Conservation (phyloP, 2,797 vertebrate genomes). For the Lacerta viridis region DNA sequence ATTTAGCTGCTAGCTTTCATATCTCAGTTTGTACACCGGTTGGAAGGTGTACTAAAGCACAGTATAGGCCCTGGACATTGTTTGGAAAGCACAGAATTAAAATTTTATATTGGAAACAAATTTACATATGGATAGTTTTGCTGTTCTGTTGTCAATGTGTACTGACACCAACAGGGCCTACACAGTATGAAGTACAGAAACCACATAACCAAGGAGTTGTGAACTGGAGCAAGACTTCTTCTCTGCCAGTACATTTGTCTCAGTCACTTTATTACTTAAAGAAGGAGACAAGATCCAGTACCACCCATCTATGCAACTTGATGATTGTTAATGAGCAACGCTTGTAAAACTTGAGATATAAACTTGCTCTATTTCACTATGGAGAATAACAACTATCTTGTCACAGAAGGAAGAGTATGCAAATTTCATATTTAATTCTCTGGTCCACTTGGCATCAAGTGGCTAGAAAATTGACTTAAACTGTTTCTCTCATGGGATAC, state of each 20-base stretch:
- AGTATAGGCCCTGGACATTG: conserved; percentile 30
- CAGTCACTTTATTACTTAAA: conserved; percentile 17
- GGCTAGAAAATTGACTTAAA: conserved; percentile 17
- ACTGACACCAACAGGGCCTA: not conserved
- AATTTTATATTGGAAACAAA: conserved; percentile 48
- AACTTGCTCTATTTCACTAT: conserved; percentile 16
- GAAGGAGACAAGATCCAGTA: not conserved
- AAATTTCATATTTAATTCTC: conserved; percentile 31
- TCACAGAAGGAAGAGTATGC: not conserved
- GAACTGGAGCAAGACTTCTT: not conserved
- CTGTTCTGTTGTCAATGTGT: not conserved
- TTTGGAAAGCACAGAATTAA: conserved; percentile 37
- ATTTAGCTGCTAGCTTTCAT: too few species aligned
- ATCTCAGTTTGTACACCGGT: too few species aligned
- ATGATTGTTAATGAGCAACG: conserved; percentile 32
- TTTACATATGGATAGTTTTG: not conserved
- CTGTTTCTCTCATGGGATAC: conserved; percentile 6
- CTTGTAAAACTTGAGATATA: conserved; percentile 34
- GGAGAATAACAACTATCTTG: not conserved
- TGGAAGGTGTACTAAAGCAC: not conserved
- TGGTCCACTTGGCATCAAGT: conserved; percentile 5
- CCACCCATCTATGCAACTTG: not conserved
- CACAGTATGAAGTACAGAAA: not conserved
- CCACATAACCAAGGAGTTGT: conserved; percentile 17
- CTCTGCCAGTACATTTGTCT: conserved; percentile 6